Percentiles rank a stretch among this genome's conserved stretches.
phyloP scores from a whole-genome alignment of 2,113 vertebrate genomes.

The Rhea pennata region DNA sequence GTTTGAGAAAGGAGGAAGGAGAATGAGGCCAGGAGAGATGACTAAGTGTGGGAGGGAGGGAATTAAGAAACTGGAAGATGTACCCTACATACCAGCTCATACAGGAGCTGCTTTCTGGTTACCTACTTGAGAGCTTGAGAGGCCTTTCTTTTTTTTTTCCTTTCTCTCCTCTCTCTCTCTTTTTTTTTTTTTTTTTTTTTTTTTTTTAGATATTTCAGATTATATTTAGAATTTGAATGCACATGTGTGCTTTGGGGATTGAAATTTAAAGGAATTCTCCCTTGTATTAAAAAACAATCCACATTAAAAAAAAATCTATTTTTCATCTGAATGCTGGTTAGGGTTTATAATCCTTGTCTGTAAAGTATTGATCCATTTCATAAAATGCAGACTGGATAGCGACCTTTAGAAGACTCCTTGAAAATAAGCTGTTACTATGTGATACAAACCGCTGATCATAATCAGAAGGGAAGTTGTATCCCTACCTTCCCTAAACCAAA shows the following conservation, averaged over 20 bases:
- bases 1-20: neutral
- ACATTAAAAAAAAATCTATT: neutral
- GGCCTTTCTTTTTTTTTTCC: no score
- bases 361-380: neutral
- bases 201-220: neutral
- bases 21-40: neutral
- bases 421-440: neutral
- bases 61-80: no score
- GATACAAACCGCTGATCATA: neutral
- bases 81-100: neutral
- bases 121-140: neutral
- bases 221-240: neutral
- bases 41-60: neutral
- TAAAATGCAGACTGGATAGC: neutral
- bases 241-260: neutral
- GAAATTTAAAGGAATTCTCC: neutral
- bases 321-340: neutral
- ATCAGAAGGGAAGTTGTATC: neutral
- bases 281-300: neutral
- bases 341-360: neutral
- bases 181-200: neutral
- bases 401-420: neutral
- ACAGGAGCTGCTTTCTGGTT: neutral
- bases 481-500: neutral
- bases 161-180: no score